These are phyloP conservation scores for Diprion similis DNA, from an alignment of 1,140 invertebrate species.

Conservation along the genomic window DNA sequence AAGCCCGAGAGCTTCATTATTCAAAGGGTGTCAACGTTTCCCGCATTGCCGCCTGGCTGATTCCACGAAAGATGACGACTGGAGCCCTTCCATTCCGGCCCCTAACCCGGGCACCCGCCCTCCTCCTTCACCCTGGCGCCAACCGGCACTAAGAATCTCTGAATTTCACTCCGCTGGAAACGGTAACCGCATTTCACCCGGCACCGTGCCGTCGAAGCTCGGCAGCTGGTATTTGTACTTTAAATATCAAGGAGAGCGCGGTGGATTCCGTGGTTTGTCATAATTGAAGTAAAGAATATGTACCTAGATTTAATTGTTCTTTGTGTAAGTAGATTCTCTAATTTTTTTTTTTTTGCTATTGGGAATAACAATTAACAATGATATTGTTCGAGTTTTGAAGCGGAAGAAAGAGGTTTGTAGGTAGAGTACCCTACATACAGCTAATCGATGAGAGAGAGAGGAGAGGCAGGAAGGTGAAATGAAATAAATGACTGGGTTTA, in stretches of 20 bases:
- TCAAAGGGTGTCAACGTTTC: conserved; percentile 56
- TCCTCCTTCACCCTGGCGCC: conserved; percentile 13
- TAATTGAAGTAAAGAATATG: no score
- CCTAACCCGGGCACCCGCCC: conserved; percentile 11
- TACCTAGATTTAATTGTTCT: no score
- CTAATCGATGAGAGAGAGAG: not conserved
- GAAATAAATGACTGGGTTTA: not conserved
- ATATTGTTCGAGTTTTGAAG: no score
- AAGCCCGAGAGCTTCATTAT: conserved; percentile 54
- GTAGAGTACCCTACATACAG: not conserved
- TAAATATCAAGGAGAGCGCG: not conserved
- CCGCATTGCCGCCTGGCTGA: conserved; percentile 50
- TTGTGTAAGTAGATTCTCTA: no score
- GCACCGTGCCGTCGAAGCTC: not conserved
- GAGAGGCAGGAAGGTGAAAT: not conserved
- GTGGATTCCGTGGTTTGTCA: no score
- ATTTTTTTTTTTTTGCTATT: no score
- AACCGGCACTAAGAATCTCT: not conserved
- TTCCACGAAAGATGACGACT: conserved; percentile 49
- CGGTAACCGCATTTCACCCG: conserved; percentile 11
- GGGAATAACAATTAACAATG: no score
- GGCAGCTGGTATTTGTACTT: not conserved
- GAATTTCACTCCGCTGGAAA: not conserved
- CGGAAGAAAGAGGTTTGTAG: no score
- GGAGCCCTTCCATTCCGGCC: conserved; percentile 1